Percentiles rank a stretch among this genome's conserved stretches.
Conservation (phyloP, 2,888 invertebrate genomes). For the Uropetala carovei region DNA sequence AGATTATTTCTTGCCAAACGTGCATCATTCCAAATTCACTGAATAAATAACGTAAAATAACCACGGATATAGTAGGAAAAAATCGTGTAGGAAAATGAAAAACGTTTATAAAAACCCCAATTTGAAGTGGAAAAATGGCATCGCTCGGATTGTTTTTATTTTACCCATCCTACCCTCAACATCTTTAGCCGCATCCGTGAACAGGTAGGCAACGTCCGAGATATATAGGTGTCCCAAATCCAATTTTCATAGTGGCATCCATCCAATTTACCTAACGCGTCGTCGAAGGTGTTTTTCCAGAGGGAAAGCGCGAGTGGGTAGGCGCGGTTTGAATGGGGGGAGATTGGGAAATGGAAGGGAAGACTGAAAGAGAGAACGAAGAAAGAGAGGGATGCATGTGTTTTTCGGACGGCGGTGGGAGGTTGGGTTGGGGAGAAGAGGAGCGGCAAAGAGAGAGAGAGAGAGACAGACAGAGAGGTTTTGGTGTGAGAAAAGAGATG, state of each 20-base stretch:
- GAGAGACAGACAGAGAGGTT: neutral
- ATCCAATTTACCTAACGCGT: constrained; percentile 32
- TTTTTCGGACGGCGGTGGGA: neutral
- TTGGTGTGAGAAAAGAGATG: neutral
- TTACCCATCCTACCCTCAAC: neutral
- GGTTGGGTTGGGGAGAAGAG: neutral
- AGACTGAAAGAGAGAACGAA: neutral
- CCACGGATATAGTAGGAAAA: no score
- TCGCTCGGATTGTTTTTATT: neutral
- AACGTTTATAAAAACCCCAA: no score
- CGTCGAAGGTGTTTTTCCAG: constrained; percentile 15
- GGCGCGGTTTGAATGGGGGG: neutral
- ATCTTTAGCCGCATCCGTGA: neutral
- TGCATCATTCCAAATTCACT: no score
- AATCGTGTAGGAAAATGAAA: no score
- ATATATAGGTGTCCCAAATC: constrained; percentile 15
- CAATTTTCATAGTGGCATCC: constrained; percentile 32
- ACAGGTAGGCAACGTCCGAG: neutral
- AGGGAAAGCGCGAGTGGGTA: neutral
- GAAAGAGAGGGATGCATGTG: neutral
- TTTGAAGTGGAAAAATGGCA: neutral
- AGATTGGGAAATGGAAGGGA: neutral
- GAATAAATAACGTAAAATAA: no score
- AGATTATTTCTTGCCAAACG: no score
- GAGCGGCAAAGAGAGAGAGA: neutral